Evolutionary conservation across 2,797 vertebrate genomes (phyloP), one percentile per base, ranked within the genome.

Genomic region (Okamejei kenojei): DNA sequence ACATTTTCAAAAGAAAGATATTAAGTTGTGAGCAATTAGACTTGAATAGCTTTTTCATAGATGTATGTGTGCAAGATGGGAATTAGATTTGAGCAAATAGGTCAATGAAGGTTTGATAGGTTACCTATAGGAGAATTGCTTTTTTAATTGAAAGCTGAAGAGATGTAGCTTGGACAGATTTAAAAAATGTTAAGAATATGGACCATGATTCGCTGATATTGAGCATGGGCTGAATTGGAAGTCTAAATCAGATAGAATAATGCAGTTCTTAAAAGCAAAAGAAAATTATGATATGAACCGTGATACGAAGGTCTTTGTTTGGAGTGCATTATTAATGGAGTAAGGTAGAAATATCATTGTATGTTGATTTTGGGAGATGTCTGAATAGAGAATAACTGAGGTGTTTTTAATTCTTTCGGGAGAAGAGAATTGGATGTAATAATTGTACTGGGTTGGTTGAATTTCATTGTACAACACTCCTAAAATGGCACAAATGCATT

Each of bases 131-230:
- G 58, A 86, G 1, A 13, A 88, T 88, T n/a, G n/a, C 15, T 88
- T 68, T 88, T 88, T 68, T 4, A 68, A 88, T 68, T 88, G n/a
- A 88, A 88, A 88, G n/a, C 68, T 88, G 63, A 68, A 68, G n/a
- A 32, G 63, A 35, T 88, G 84, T 21, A 68, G n/a, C 35, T 88
- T 88, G 84, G 61, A 68, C 84, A 19, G 7, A 65, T 17, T 65
- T 19, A 21, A 63, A 88, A 63, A 32, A 78, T 78, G 21, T 65
- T 88, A 17, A 68, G 84, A 68, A 88, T 68, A 63, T 68, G 63
- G 63, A 11, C 17, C 35, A 23, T 32, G 7, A 68, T 68, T 26
- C 35, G 61, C n/a, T 61, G 26, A 61, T n/a, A 58, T 58, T 21
- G 19, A 88, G 9, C 61, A 21, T 68, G 61, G n/a, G 58, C 84